Conservation (phyloP, 2,113 vertebrate genomes). For the Tachuris rubrigastra region DNA sequence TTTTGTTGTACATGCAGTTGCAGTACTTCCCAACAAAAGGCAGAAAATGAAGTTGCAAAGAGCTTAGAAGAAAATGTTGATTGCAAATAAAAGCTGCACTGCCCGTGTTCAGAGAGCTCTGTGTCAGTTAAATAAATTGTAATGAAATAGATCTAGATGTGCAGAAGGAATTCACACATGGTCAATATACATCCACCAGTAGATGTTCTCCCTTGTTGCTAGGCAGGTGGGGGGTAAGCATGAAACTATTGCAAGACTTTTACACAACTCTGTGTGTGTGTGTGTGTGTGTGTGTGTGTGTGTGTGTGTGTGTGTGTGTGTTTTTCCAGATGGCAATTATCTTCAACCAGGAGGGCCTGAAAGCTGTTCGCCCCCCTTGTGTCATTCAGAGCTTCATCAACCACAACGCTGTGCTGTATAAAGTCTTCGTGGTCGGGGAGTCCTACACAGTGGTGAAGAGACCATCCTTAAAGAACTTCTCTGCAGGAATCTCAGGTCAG, state of each 20-base stretch:
- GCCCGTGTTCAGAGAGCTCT: not conserved
- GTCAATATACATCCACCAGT: not conserved
- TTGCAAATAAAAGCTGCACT: not conserved
- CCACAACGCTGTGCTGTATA: constrained; percentile 96
- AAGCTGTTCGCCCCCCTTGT: constrained; percentile 88
- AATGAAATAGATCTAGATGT: not conserved
- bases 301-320: not conserved
- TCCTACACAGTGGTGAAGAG: constrained; percentile 95
- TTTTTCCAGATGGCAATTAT: constrained; percentile 93
- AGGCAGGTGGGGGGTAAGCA: not conserved
- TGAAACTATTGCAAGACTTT: not conserved
- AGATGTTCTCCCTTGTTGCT: not conserved
- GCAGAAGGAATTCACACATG: not conserved
- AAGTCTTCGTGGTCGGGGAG: constrained; percentile 97
- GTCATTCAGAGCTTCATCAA: constrained; percentile 99
- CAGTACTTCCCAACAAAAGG: not conserved
- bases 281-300: not conserved
- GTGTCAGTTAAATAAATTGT: not conserved
- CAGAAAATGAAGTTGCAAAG: not conserved
- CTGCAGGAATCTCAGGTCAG: constrained; percentile 89
- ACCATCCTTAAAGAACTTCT: constrained; percentile 97
- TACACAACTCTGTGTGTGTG: not conserved
- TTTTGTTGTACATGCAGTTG: not conserved
- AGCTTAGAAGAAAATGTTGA: not conserved
- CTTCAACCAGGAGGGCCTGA: constrained; percentile 94